Conservation (phyloP, 2,888 invertebrate genomes). For the Chironomus tentans region DNA sequence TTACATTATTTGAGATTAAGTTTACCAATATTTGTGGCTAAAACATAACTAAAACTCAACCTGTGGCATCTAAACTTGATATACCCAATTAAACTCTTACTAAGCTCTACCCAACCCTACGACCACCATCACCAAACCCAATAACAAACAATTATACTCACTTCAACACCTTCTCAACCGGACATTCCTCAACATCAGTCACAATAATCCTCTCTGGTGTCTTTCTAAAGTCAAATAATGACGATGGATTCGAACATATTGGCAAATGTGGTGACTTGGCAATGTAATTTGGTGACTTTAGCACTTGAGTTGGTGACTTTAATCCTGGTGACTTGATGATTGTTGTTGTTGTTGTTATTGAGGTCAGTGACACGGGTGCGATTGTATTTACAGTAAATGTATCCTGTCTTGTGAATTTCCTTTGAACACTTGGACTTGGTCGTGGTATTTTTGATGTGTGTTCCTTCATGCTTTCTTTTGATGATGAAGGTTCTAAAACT, state of each 20-base stretch:
- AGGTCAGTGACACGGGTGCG: conserved; percentile 32
- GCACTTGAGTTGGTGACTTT: not conserved
- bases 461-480: conserved; percentile 31
- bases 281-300: not conserved
- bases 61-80: too few relatives aligned
- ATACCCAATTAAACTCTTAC: too few relatives aligned
- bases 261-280: not conserved
- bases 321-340: not conserved
- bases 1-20: too few relatives aligned
- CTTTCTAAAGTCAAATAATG: not conserved
- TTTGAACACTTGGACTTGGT: conserved; percentile 39
- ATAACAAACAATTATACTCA: not conserved
- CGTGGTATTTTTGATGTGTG: conserved; percentile 33
- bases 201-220: not conserved
- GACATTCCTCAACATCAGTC: not conserved
- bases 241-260: not conserved
- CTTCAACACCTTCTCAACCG: conserved; percentile 5
- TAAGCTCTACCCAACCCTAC: too few relatives aligned
- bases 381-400: conserved; percentile 37
- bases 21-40: too few relatives aligned
- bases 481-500: not conserved
- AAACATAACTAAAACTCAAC: too few relatives aligned
- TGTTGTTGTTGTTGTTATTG: conserved; percentile 31
- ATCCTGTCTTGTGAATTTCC: conserved; percentile 39
- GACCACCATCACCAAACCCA: too few relatives aligned